A percentile compares a stretch with the other conserved stretches of the same genome.
Evolutionary conservation across 2,888 invertebrate species (phyloP).

Genomic region (Steinernema carpocapsae): DNA sequence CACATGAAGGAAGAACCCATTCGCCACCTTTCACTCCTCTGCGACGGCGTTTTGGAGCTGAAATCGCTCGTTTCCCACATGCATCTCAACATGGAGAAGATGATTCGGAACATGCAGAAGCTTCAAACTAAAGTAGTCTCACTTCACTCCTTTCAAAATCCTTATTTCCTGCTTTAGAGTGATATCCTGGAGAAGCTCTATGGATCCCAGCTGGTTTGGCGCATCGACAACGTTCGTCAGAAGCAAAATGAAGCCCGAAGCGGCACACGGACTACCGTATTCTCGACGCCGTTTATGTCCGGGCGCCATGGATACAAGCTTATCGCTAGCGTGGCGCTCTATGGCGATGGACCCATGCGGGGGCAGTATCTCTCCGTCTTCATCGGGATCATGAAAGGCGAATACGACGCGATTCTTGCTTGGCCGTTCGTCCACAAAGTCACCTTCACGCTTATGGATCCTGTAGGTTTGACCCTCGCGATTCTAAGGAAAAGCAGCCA

Average conservation of each 20-base stretch:
- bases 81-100: conserved; percentile 50
- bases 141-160: too few species aligned
- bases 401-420: conserved; percentile 88
- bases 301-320: conserved; percentile 71
- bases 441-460: conserved; percentile 87
- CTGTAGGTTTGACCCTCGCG: too few species aligned
- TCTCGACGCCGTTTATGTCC: conserved; percentile 70
- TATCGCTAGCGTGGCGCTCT: conserved; percentile 69
- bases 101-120: conserved; percentile 44
- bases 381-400: conserved; percentile 90
- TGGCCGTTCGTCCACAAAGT: conserved; percentile 96
- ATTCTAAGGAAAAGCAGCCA: too few species aligned
- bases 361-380: conserved; percentile 89
- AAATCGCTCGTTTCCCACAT: conserved; percentile 51
- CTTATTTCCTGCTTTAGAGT: conserved; percentile 50
- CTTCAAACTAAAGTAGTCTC: conserved; percentile 46
- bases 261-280: conserved; percentile 69
- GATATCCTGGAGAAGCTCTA: conserved; percentile 69
- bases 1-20: conserved; percentile 69
- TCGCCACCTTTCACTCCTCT: conserved; percentile 68
- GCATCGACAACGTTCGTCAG: conserved; percentile 68
- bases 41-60: conserved; percentile 67
- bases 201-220: conserved; percentile 70
- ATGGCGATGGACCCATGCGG: conserved; percentile 65
- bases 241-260: conserved; percentile 68